Conservation (phyloP, 2,113 vertebrate genomes). For the Podarcis cretensis region DNA sequence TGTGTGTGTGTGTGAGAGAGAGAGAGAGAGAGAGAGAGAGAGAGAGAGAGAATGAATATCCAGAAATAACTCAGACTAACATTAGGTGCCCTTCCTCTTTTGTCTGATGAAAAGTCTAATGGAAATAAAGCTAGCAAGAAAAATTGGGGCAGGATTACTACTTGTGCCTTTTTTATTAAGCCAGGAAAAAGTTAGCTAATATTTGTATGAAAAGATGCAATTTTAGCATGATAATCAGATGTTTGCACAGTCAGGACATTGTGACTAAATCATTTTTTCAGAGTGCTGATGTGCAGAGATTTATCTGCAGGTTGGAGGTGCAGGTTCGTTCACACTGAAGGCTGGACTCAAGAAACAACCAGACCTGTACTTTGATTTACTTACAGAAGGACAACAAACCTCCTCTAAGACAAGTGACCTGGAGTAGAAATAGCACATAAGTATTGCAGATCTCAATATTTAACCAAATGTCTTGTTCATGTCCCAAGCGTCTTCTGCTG, state of each 20-base stretch:
- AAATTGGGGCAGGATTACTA: constrained; percentile 66
- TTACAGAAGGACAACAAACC: neutral
- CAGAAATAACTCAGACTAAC: constrained; percentile 68
- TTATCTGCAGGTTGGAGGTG: constrained; percentile 70
- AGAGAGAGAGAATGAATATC: constrained; percentile 1
- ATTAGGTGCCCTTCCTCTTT: constrained; percentile 67
- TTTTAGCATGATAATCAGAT: constrained; percentile 84
- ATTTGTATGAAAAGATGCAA: constrained; percentile 79
- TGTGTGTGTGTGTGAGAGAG: too few species aligned
- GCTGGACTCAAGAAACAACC: constrained; percentile 67
- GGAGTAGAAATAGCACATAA: constrained; percentile 10
- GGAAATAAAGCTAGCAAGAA: constrained; percentile 72
- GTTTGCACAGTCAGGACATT: constrained; percentile 82
- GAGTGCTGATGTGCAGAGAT: constrained; percentile 78
- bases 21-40: too few species aligned
- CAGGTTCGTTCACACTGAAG: constrained; percentile 74
- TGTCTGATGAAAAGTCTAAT: constrained; percentile 70
- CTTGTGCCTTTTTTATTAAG: constrained; percentile 77
- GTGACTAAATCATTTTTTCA: constrained; percentile 79
- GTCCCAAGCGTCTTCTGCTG: neutral
- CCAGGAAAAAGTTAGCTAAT: constrained; percentile 77
- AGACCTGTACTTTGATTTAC: constrained; percentile 49
- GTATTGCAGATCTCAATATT: constrained; percentile 36
- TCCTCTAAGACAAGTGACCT: neutral
- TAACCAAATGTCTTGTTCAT: constrained; percentile 5